A percentile compares a stretch with the other conserved stretches of the same genome.
Conservation (phyloP, 2,888 invertebrate species). For the Pomacea canaliculata region DNA sequence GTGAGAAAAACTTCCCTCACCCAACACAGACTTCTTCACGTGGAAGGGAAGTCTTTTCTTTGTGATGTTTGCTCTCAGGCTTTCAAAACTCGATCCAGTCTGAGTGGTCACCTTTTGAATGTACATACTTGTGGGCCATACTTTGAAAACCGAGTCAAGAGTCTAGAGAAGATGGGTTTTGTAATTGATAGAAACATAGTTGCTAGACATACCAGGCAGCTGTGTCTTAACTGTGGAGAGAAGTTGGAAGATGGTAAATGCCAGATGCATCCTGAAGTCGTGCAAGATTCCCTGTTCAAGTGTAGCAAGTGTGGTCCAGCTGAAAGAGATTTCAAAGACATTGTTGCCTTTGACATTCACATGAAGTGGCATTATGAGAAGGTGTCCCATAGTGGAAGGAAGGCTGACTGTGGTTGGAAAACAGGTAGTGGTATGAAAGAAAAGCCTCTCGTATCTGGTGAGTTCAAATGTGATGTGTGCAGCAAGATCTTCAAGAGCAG, state of each 20-base stretch:
- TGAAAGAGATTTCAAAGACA: too few relatives aligned
- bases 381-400: too few relatives aligned
- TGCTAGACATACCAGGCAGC: conserved; percentile 5
- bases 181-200: neutral
- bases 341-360: neutral
- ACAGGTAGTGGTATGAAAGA: conserved; percentile 1
- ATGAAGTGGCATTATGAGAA: conserved; percentile 10
- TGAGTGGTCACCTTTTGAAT: conserved; percentile 11
- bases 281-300: neutral
- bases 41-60: conserved; percentile 11
- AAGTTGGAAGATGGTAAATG: neutral
- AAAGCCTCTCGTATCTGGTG: neutral
- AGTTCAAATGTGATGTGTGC: conserved; percentile 4
- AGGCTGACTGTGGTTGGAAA: neutral
- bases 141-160: conserved; percentile 14
- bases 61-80: conserved; percentile 13
- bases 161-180: conserved; percentile 13
- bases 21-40: conserved; percentile 8
- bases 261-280: neutral
- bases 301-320: conserved; percentile 1
- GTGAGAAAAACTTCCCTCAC: conserved; percentile 10
- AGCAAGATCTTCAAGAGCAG: conserved; percentile 9
- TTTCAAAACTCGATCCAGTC: conserved; percentile 4
- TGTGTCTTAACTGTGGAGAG: conserved; percentile 2
- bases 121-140: conserved; percentile 3